Percentiles rank a stretch among this genome's conserved stretches.
Conservation (phyloP, 2,797 vertebrate species). For the Fratercula arctica region DNA sequence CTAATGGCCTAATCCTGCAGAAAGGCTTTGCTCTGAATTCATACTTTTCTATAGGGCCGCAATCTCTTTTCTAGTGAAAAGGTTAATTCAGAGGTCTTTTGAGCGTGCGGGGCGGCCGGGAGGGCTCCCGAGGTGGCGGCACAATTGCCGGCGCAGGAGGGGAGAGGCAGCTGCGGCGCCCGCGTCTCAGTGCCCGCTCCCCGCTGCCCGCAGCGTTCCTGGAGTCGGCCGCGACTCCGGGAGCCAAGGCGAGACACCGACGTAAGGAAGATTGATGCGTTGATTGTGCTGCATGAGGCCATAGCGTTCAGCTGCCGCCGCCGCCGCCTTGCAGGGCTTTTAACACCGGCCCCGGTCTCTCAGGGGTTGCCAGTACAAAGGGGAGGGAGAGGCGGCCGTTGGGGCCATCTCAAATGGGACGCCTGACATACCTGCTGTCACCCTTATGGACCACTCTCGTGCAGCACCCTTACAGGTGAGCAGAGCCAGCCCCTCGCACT, state of each 20-base stretch:
- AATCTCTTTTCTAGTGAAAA: slow-evolving; percentile 46
- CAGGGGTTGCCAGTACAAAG: fast-evolving
- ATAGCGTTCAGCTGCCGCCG: not conserved
- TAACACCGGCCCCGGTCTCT: fast-evolving
- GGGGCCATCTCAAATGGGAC: fast-evolving
- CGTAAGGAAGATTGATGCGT: slow-evolving; percentile 15
- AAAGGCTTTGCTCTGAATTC: slow-evolving; percentile 55
- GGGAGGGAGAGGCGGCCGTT: not conserved
- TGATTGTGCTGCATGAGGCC: not conserved
- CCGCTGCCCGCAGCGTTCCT: fast-evolving
- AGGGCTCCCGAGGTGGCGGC: not conserved
- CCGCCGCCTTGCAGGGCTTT: not conserved
- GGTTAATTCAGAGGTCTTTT: slow-evolving; percentile 19
- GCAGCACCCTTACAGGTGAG: not conserved
- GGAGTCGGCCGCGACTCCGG: not conserved
- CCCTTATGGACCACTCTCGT: fast-evolving
- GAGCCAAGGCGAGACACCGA: not conserved
- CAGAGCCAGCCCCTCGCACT: not conserved
- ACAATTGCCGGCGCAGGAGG: slow-evolving; percentile 29
- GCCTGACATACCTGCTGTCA: not conserved
- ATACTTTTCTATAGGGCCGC: slow-evolving; percentile 46
- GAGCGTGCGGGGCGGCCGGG: not conserved
- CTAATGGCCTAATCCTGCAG: slow-evolving; percentile 39
- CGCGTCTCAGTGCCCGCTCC: not conserved
- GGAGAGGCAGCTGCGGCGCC: slow-evolving; percentile 8